These are phyloP conservation scores for Drosophila nigrodunni DNA, from an alignment of 1,140 invertebrate species.

Conservation along the genomic window DNA sequence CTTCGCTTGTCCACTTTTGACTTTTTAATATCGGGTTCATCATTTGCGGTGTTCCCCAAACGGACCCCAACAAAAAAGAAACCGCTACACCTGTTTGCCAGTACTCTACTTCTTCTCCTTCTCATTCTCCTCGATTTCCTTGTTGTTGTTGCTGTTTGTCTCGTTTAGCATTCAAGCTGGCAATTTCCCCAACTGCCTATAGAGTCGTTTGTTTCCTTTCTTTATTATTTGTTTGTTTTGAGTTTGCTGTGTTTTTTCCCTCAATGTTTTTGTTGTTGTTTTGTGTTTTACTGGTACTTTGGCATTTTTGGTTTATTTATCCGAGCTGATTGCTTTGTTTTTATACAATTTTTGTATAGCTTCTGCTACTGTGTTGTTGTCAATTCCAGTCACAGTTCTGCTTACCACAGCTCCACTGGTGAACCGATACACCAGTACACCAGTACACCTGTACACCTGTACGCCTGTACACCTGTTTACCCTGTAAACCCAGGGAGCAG, in stretches of 20 bases:
- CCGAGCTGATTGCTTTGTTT: conserved; percentile 80
- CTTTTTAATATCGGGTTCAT: conserved; percentile 53
- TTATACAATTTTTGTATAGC: conserved; percentile 70
- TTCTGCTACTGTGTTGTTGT: conserved; percentile 50
- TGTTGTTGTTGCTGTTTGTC: conserved; percentile 24
- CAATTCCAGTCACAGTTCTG: conserved; percentile 74
- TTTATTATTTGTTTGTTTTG: conserved; percentile 22
- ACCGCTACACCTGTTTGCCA: conserved; percentile 51
- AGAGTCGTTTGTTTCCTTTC: conserved; percentile 46
- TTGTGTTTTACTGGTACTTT: conserved; percentile 71
- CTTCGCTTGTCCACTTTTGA: conserved; percentile 31
- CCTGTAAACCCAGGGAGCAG: not conserved
- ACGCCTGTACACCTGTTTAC: not conserved
- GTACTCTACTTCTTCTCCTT: conserved; percentile 1
- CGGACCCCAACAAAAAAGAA: conserved; percentile 2
- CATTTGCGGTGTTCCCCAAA: conserved; percentile 41
- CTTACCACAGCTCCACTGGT: conserved; percentile 25
- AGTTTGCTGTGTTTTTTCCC: conserved; percentile 34
- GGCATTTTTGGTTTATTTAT: conserved; percentile 82
- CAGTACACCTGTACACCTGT: conserved; percentile 8
- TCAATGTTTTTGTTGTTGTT: conserved; percentile 33
- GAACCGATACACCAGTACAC: conserved; percentile 22
- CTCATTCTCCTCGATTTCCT: not conserved
- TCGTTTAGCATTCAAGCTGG: conserved; percentile 64
- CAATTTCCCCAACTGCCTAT: conserved; percentile 53